These are phyloP conservation scores for Coleophora deauratella DNA, from an alignment of 2,888 invertebrate species.

Conservation along the genomic window DNA sequence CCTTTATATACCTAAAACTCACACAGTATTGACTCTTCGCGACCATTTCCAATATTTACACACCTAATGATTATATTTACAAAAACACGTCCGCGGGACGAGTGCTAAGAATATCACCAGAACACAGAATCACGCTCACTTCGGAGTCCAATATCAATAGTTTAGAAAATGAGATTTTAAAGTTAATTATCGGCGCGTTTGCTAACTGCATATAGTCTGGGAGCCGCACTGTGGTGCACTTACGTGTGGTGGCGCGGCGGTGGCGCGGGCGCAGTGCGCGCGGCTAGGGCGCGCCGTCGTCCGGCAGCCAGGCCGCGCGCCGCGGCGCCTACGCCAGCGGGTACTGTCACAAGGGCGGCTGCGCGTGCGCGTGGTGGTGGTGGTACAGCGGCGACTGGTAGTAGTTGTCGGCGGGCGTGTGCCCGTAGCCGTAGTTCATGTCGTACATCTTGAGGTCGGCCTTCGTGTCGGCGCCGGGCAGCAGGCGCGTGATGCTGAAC, in stretches of 20 bases:
- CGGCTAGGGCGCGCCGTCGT: constrained; percentile 30
- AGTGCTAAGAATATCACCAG: constrained; percentile 47
- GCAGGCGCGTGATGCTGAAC: constrained; percentile 94
- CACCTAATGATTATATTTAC: constrained; percentile 31
- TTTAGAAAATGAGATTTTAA: constrained; percentile 39
- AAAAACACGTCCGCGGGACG: constrained; percentile 33
- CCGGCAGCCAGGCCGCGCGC: constrained; percentile 39
- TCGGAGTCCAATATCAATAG: constrained; percentile 57
- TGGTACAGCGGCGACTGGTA: constrained; percentile 89
- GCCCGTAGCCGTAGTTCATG: constrained; percentile 76
- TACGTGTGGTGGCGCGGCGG: constrained; percentile 13
- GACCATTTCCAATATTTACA: constrained; percentile 59
- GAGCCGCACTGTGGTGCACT: constrained; percentile 13
- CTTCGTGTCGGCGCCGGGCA: constrained; percentile 90
- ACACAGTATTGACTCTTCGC: constrained; percentile 47
- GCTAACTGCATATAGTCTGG: too few species aligned
- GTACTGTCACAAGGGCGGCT: constrained; percentile 94
- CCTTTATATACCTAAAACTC: constrained; percentile 53
- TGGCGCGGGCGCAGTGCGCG: constrained; percentile 3
- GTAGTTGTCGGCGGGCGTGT: constrained; percentile 81
- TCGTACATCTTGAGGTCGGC: constrained; percentile 95
- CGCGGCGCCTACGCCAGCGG: constrained; percentile 84
- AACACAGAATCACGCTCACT: constrained; percentile 66
- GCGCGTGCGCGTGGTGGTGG: constrained; percentile 77
- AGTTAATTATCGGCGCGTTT: constrained; percentile 12